Evolutionary conservation across 2,888 invertebrate species (phyloP).

Genomic region (Thysanoteuthis rhombus): DNA sequence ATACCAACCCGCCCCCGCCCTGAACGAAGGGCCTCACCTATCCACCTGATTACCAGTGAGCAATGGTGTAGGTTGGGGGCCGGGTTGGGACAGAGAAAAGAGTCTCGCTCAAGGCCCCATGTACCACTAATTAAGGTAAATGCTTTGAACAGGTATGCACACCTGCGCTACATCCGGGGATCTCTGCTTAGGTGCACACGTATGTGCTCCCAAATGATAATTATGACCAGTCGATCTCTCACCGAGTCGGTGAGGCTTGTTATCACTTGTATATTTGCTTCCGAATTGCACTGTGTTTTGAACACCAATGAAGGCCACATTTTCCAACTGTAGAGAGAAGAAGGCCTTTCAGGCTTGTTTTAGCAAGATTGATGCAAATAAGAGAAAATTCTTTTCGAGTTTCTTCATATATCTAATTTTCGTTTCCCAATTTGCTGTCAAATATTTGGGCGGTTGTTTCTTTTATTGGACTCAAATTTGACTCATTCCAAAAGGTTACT

Average conservation of each 20-base stretch:
- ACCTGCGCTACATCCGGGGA: background rate
- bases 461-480: no score
- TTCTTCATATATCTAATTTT: no score
- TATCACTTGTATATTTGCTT: background rate
- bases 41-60: background rate
- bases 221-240: background rate
- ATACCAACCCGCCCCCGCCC: background rate
- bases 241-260: background rate
- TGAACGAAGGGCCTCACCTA: background rate
- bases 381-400: no score
- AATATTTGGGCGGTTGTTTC: no score
- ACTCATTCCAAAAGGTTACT: no score
- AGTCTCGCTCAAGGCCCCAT: background rate
- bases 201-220: background rate
- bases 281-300: background rate
- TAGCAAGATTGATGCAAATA: no score
- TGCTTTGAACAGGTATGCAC: background rate
- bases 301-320: no score
- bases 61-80: background rate
- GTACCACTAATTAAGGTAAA: constrained; percentile 12
- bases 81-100: no score
- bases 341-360: no score
- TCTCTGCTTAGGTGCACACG: background rate
- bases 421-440: no score
- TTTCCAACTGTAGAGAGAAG: no score